Evolutionary conservation across 1,140 invertebrate genomes (phyloP).

Genomic region (Leptinotarsa undecemlineata): DNA sequence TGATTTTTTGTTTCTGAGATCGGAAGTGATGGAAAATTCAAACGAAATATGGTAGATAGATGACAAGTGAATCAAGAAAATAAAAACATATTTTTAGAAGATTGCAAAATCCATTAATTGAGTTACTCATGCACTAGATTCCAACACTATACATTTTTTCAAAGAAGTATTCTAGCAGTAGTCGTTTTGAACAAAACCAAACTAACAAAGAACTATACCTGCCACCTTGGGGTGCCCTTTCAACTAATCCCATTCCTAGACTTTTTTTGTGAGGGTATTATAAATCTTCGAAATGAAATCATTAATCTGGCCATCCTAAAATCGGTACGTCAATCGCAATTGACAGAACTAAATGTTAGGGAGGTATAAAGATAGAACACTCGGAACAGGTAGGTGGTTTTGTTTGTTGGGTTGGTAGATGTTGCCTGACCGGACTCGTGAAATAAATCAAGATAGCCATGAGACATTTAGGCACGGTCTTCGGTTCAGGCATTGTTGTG

Average conservation of each 20-base stretch:
- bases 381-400: constrained; percentile 17
- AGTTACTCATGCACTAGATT: too few relatives aligned
- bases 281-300: constrained; percentile 24
- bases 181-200: too few relatives aligned
- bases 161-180: too few relatives aligned
- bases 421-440: neutral
- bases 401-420: constrained; percentile 5
- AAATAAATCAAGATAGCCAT: constrained; percentile 8
- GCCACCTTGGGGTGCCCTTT: neutral
- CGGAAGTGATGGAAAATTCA: too few relatives aligned
- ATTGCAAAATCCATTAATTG: too few relatives aligned
- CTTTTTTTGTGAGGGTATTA: constrained; percentile 9
- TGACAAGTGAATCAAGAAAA: too few relatives aligned
- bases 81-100: too few relatives aligned
- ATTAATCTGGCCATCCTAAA: constrained; percentile 5
- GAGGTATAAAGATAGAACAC: constrained; percentile 6
- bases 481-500: constrained; percentile 2
- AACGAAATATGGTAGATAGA: too few relatives aligned
- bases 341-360: constrained; percentile 15
- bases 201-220: neutral
- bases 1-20: too few relatives aligned
- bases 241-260: neutral
- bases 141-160: too few relatives aligned
- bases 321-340: constrained; percentile 17
- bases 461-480: constrained; percentile 7